Evolutionary conservation across 2,888 invertebrate species (phyloP).

Genomic region (Aspidiotus destructor): DNA sequence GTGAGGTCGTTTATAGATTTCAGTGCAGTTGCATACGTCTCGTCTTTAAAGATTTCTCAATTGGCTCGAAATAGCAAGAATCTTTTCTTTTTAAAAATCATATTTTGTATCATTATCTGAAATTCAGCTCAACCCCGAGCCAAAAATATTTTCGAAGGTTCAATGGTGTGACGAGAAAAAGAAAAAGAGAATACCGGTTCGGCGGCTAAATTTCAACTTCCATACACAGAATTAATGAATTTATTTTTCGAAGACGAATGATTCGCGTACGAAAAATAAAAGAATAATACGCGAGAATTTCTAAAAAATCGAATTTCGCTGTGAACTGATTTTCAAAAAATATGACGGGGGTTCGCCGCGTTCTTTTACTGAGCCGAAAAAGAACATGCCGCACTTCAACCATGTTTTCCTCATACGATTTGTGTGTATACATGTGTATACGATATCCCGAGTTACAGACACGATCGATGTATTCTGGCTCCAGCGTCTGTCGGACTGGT

Average conservation of each 20-base stretch:
- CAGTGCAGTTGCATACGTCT: too few species aligned
- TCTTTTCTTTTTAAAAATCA: too few species aligned
- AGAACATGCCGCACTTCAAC: slow-evolving; percentile 26
- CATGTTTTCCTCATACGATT: slow-evolving; percentile 25
- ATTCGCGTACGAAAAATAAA: neutral
- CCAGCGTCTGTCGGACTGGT: slow-evolving; percentile 34
- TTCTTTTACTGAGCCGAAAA: slow-evolving; percentile 6
- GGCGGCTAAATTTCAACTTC: too few species aligned
- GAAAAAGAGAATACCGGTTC: too few species aligned
- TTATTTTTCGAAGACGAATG: neutral
- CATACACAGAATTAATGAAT: too few species aligned
- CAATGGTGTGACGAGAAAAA: too few species aligned
- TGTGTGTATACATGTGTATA: slow-evolving; percentile 33
- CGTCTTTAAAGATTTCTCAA: too few species aligned
- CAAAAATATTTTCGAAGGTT: too few species aligned
- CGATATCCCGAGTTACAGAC: slow-evolving; percentile 33
- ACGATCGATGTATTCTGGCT: slow-evolving; percentile 35
- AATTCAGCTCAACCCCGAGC: too few species aligned
- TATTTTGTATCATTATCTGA: too few species aligned
- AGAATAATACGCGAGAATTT: neutral
- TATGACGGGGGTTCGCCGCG: neutral
- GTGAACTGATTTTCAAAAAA: neutral
- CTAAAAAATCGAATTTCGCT: neutral
- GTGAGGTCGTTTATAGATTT: too few species aligned
- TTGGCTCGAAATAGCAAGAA: too few species aligned